phyloP scores from a whole-genome alignment of 2,797 vertebrate species.

The Catharus ustulatus region DNA sequence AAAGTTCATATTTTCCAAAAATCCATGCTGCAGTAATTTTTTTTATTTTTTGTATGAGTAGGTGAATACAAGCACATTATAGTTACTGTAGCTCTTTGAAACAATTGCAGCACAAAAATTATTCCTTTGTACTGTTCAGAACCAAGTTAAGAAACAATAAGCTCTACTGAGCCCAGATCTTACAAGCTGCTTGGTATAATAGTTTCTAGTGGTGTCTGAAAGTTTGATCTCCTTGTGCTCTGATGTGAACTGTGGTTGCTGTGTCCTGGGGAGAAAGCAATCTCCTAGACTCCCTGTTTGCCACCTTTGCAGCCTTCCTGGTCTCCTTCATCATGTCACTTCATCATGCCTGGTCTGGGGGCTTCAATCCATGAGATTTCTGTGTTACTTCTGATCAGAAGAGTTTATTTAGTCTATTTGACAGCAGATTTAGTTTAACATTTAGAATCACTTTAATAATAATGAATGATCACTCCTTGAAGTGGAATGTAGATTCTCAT shows the following conservation, averaged over 20 bases:
- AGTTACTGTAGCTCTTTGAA: neutral
- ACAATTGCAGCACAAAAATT: neutral
- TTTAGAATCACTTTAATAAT: neutral
- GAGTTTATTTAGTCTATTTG: neutral
- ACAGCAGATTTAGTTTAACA: neutral
- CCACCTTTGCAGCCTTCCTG: neutral
- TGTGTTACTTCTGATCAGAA: neutral
- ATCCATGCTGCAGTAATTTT: neutral
- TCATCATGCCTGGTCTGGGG: fast-evolving
- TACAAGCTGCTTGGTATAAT: neutral
- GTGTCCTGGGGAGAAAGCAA: neutral
- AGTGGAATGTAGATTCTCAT: neutral
- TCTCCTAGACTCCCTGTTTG: neutral
- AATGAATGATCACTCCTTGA: neutral
- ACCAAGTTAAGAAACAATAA: neutral
- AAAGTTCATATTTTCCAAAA: neutral
- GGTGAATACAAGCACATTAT: neutral
- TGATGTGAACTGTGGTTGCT: neutral
- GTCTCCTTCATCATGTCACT: neutral
- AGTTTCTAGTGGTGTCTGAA: neutral
- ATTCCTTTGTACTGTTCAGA: neutral
- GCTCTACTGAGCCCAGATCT: neutral
- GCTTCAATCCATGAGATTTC: neutral
- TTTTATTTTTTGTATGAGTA: neutral
- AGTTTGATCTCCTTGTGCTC: neutral